Conservation (phyloP, 2,888 invertebrate species). For the Dicycla oo region DNA sequence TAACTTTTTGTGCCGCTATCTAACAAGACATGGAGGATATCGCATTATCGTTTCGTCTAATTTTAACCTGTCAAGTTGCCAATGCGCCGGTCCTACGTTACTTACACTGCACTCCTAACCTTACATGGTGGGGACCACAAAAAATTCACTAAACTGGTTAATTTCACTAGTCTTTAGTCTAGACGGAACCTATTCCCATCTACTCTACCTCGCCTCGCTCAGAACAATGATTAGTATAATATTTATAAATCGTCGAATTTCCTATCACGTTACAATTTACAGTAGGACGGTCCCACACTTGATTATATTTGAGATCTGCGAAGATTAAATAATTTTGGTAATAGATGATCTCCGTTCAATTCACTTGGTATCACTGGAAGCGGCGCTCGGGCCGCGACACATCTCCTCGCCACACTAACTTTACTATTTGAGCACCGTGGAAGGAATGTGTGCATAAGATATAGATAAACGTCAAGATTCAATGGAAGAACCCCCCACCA, state of each 20-base stretch:
- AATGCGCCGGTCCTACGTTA: constrained; percentile 79
- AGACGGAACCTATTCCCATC: constrained; percentile 81
- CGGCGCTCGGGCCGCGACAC: constrained; percentile 65
- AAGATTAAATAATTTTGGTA: constrained; percentile 80
- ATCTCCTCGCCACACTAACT: constrained; percentile 73
- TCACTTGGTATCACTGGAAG: constrained; percentile 82
- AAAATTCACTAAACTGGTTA: constrained; percentile 83
- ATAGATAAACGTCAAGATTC: constrained; percentile 74
- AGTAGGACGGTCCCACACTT: constrained; percentile 90
- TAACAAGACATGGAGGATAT: constrained; percentile 59
- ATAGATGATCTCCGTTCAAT: constrained; percentile 77
- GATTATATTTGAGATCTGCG: constrained; percentile 86
- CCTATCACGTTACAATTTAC: constrained; percentile 86
- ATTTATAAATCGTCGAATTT: constrained; percentile 80
- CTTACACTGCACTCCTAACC: constrained; percentile 75
- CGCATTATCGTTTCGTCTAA: constrained; percentile 29
- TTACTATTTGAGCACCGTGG: constrained; percentile 92
- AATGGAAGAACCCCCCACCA: constrained; percentile 56
- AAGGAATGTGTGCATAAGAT: constrained; percentile 92
- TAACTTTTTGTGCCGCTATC: constrained; percentile 65
- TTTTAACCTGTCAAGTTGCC: constrained; percentile 76
- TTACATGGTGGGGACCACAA: constrained; percentile 81
- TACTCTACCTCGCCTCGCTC: constrained; percentile 68
- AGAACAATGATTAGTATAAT: constrained; percentile 70
- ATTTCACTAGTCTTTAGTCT: constrained; percentile 85